Conservation (phyloP, 2,797 vertebrate species). For the Galago senegalensis region DNA sequence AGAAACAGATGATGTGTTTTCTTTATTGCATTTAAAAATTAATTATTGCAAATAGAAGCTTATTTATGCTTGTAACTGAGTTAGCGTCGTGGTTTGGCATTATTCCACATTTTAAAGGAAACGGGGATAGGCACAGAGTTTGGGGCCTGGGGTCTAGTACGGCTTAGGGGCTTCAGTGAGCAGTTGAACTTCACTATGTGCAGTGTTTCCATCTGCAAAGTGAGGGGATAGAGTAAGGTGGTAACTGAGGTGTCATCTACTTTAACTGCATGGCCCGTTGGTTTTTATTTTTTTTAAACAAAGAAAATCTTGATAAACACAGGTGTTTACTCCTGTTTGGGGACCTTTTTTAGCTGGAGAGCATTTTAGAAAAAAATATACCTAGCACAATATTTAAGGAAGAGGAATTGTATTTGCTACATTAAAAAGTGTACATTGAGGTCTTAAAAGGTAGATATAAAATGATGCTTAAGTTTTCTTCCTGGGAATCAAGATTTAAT, state of each 20-base stretch:
- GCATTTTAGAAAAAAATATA: conserved; percentile 3
- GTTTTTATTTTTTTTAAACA: conserved; percentile 69
- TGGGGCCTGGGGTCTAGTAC: background rate
- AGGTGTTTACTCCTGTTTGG: background rate
- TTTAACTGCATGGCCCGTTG: background rate
- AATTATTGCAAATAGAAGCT: conserved; percentile 58
- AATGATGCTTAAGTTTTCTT: background rate
- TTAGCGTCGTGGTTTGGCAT: background rate
- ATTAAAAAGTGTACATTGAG: conserved; percentile 41
- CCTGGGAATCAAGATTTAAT: conserved; percentile 54
- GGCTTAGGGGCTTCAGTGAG: background rate
- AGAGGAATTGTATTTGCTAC: conserved; percentile 40
- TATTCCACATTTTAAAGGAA: conserved; percentile 30
- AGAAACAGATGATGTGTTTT: conserved; percentile 69
- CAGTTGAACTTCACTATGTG: background rate
- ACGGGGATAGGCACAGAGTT: background rate
- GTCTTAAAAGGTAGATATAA: conserved; percentile 42
- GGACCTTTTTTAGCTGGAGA: background rate
- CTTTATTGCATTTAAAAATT: conserved; percentile 72
- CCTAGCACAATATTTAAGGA: conserved; percentile 35
- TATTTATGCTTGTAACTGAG: conserved; percentile 50
- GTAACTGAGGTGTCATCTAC: background rate
- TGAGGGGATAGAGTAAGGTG: background rate
- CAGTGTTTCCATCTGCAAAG: background rate
- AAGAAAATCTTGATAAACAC: background rate